phyloP scores from a whole-genome alignment of 2,797 vertebrate genomes.

The Paratrypauchen microcephalus region DNA sequence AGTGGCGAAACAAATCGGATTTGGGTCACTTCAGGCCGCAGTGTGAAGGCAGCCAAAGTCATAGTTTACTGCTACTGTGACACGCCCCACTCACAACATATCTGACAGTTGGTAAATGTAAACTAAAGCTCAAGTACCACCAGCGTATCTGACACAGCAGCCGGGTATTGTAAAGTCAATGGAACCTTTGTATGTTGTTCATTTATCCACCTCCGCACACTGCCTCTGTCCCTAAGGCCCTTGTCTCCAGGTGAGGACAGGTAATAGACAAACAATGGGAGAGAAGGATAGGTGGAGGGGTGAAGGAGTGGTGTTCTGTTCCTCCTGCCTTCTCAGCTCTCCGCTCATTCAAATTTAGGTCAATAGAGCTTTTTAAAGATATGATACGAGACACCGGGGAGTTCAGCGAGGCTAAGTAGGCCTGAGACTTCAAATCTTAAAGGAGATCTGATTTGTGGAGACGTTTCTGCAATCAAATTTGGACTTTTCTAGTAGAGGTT shows the following conservation, averaged over 20 bases:
- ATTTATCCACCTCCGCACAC: slow-evolving; percentile 27
- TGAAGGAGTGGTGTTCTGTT: slow-evolving; percentile 26
- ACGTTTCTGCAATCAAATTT: background rate
- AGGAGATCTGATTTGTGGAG: slow-evolving; percentile 10
- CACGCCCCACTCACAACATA: slow-evolving; percentile 14
- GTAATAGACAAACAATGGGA: slow-evolving; percentile 51
- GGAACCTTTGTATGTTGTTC: slow-evolving; percentile 25
- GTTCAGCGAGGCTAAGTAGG: slow-evolving; percentile 42
- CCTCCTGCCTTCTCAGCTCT: slow-evolving; percentile 24
- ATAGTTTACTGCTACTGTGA: background rate
- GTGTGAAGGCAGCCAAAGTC: no score
- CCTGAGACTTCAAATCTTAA: slow-evolving; percentile 25
- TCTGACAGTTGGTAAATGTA: background rate
- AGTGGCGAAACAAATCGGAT: no score
- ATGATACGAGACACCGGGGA: slow-evolving; percentile 44
- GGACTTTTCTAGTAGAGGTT: no score
- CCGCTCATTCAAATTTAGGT: slow-evolving; percentile 52
- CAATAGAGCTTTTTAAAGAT: slow-evolving; percentile 68
- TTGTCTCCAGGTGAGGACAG: slow-evolving; percentile 42
- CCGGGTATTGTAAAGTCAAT: slow-evolving; percentile 1
- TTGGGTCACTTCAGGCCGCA: no score
- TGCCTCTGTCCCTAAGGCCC: slow-evolving; percentile 36
- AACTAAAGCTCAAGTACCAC: background rate
- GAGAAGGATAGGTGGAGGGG: slow-evolving; percentile 6
- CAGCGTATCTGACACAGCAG: slow-evolving; percentile 7